Evolutionary conservation across 2,797 vertebrate species (phyloP).

Genomic region (Pipistrellus pipistrellus): DNA sequence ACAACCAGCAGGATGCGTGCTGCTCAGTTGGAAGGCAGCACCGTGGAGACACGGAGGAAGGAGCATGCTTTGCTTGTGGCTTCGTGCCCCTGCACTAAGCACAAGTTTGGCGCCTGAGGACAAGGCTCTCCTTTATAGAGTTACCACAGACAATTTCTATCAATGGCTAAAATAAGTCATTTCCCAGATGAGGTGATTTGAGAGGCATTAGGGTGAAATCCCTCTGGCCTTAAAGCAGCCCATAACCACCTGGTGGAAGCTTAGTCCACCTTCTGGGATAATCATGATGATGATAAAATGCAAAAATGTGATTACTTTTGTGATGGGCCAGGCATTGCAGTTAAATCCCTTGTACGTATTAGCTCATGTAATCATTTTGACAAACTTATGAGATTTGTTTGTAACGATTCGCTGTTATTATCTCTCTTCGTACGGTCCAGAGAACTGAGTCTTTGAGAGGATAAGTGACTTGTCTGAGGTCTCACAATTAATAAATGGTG

Average conservation of each 20-base stretch:
- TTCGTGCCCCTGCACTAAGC: background rate
- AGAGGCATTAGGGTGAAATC: background rate
- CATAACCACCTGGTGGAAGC: background rate
- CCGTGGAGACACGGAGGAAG: background rate
- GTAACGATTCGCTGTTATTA: background rate
- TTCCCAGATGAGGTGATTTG: background rate
- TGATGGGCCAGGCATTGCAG: background rate
- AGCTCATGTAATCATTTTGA: background rate
- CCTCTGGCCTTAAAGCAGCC: background rate
- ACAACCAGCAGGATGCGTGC: background rate
- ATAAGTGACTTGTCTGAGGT: background rate
- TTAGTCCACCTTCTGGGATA: background rate
- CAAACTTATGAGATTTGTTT: background rate
- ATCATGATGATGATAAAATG: background rate
- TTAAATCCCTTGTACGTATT: background rate
- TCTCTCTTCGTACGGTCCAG: background rate
- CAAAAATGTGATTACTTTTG: slow-evolving; percentile 18
- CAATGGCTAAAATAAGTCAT: background rate
- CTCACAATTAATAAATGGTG: background rate
- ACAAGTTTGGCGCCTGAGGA: background rate
- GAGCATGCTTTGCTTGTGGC: background rate
- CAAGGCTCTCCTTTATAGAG: background rate
- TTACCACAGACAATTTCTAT: background rate
- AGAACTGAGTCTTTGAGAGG: background rate
- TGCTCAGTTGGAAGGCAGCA: background rate